phyloP scores from a whole-genome alignment of 1,140 invertebrate species.

The Protaetia brevitarsis region DNA sequence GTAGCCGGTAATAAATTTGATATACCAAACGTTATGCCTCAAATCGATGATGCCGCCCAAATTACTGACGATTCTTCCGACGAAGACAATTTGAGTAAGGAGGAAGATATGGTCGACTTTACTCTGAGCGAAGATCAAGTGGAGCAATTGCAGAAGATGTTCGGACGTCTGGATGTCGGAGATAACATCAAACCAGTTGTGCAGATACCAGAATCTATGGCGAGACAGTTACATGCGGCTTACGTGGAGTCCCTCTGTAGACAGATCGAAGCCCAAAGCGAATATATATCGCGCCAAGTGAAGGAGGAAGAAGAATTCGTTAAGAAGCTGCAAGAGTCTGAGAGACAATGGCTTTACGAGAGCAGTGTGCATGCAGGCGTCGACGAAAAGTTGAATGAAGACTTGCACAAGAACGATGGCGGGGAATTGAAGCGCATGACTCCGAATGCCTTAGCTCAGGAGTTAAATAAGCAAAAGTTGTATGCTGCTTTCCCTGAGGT shows the following conservation, averaged over 20 bases:
- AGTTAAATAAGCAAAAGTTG: slow-evolving; percentile 63
- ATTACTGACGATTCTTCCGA: neutral
- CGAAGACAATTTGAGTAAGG: neutral
- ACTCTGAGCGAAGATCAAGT: slow-evolving; percentile 59
- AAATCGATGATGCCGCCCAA: neutral
- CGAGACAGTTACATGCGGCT: slow-evolving; percentile 64
- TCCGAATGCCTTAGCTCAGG: slow-evolving; percentile 59
- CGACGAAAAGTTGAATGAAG: slow-evolving; percentile 67
- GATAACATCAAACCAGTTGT: slow-evolving; percentile 54
- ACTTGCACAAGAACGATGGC: slow-evolving; percentile 55
- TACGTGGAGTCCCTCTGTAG: slow-evolving; percentile 66
- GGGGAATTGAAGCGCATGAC: slow-evolving; percentile 53
- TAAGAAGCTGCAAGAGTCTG: slow-evolving; percentile 49
- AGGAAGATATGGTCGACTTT: slow-evolving; percentile 56
- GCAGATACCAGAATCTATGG: slow-evolving; percentile 60
- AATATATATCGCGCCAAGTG: slow-evolving; percentile 55
- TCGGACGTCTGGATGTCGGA: slow-evolving; percentile 53
- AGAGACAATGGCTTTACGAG: slow-evolving; percentile 31
- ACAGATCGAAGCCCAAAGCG: slow-evolving; percentile 60
- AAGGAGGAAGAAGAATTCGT: slow-evolving; percentile 67
- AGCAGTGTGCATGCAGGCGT: slow-evolving; percentile 63
- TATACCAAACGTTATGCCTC: neutral
- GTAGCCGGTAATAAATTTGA: too few species aligned
- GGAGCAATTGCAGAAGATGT: slow-evolving; percentile 54
- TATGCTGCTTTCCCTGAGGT: slow-evolving; percentile 67